Percentiles rank a stretch among this genome's conserved stretches.
Evolutionary conservation across 2,888 invertebrate species (phyloP).

Genomic region (Meteorus colon): DNA sequence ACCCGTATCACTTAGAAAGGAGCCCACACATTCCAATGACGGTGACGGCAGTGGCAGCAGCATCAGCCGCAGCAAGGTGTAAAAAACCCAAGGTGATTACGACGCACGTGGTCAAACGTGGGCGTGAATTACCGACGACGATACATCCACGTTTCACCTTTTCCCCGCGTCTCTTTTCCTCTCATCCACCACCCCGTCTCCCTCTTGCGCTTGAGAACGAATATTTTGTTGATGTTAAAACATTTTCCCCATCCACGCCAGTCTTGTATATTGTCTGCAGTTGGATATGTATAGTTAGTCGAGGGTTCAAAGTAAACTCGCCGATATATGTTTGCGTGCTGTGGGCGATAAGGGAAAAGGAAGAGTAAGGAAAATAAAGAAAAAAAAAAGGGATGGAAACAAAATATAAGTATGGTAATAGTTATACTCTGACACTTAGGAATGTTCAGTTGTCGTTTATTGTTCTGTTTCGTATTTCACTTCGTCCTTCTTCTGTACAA

Average conservation of each 20-base stretch:
- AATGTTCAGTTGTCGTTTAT: not conserved
- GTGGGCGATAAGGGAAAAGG: not conserved
- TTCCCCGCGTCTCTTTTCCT: slow-evolving; percentile 25
- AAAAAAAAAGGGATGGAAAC: not conserved
- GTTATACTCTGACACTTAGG: not conserved
- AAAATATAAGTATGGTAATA: not conserved
- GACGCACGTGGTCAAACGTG: slow-evolving; percentile 57
- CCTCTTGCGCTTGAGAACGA: not conserved
- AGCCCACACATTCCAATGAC: slow-evolving; percentile 58
- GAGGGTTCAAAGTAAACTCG: not conserved
- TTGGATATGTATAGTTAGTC: not conserved
- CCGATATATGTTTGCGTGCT: not conserved
- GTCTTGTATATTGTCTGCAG: not conserved
- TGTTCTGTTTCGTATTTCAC: not conserved
- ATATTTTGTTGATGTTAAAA: slow-evolving; percentile 17
- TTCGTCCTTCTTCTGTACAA: not conserved
- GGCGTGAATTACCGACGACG: slow-evolving; percentile 68
- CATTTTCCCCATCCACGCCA: not conserved
- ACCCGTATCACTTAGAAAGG: slow-evolving; percentile 48
- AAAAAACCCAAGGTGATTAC: slow-evolving; percentile 60
- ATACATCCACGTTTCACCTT: slow-evolving; percentile 56
- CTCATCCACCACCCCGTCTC: slow-evolving; percentile 33
- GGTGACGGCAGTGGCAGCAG: not conserved
- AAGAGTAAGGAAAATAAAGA: not conserved
- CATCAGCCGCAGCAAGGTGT: slow-evolving; percentile 54